Conservation (phyloP, 2,797 vertebrate genomes). For the Odontamblyopus lacepedii region DNA sequence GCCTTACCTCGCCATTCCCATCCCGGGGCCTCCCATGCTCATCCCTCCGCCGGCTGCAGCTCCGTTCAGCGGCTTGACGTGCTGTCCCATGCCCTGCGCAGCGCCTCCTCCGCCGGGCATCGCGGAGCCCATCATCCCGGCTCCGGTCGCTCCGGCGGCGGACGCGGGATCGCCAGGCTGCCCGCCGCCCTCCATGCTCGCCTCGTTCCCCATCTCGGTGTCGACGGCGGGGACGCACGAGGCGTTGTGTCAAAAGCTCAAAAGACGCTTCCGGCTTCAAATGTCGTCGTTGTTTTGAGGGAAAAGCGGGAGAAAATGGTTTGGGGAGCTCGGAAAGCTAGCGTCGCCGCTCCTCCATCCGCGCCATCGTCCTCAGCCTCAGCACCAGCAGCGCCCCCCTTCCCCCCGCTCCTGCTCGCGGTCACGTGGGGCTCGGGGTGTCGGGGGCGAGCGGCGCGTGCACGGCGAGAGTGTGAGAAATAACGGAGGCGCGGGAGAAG, state of each 20-base stretch:
- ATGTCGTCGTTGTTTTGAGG: slow-evolving; percentile 26
- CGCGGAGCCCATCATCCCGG: slow-evolving; percentile 69
- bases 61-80: slow-evolving; percentile 80
- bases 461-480: slow-evolving; percentile 12
- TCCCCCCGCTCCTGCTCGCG: slow-evolving; percentile 1
- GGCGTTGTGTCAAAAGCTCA: slow-evolving; percentile 37
- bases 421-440: slow-evolving; percentile 57
- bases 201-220: slow-evolving; percentile 83
- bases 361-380: slow-evolving; percentile 70
- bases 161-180: slow-evolving; percentile 71
- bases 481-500: slow-evolving; percentile 28
- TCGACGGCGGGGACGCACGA: slow-evolving; percentile 63
- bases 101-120: slow-evolving; percentile 69
- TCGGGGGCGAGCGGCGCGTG: slow-evolving; percentile 62
- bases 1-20: slow-evolving; percentile 75
- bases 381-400: slow-evolving; percentile 63
- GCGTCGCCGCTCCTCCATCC: slow-evolving; percentile 66
- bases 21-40: slow-evolving; percentile 72
- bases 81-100: slow-evolving; percentile 71
- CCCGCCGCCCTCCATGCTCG: slow-evolving; percentile 81
- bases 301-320: slow-evolving; percentile 27
- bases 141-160: slow-evolving; percentile 15
- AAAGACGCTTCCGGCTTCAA: slow-evolving; percentile 20
- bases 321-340: slow-evolving; percentile 53
- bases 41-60: slow-evolving; percentile 77